Evolutionary conservation across 2,888 invertebrate genomes (phyloP).

Genomic region (Pilophorus perplexus): DNA sequence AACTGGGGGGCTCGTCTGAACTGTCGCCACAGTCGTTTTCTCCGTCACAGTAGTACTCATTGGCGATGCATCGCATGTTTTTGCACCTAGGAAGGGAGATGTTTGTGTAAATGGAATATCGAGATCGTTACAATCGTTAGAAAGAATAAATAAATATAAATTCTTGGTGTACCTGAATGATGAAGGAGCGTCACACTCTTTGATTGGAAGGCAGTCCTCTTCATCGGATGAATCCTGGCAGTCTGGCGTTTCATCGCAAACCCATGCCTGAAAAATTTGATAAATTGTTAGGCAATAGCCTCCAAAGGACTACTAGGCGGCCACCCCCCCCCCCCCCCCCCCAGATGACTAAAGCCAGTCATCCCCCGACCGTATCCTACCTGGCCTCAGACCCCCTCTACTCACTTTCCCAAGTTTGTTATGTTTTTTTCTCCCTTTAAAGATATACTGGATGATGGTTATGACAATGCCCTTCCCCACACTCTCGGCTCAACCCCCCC

Average conservation of each 20-base stretch:
- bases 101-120: constrained; percentile 54
- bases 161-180: constrained; percentile 15
- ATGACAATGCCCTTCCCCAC: too few relatives aligned
- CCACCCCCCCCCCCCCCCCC: too few relatives aligned
- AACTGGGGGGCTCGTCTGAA: constrained; percentile 36
- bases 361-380: too few relatives aligned
- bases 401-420: too few relatives aligned
- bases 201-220: constrained; percentile 52
- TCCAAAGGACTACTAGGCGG: too few relatives aligned
- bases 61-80: constrained; percentile 70
- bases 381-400: too few relatives aligned
- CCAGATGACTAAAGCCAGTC: too few relatives aligned
- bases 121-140: too few relatives aligned
- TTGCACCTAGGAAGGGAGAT: constrained; percentile 58
- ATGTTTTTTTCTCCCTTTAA: too few relatives aligned
- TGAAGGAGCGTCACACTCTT: constrained; percentile 24
- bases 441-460: too few relatives aligned
- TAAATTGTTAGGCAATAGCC: too few relatives aligned
- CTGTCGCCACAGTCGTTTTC: constrained; percentile 62
- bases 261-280: constrained; percentile 15
- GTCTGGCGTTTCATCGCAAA: constrained; percentile 69
- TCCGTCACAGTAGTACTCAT: constrained; percentile 69
- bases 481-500: too few relatives aligned
- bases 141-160: constrained; percentile 14
- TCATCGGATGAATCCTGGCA: constrained; percentile 77